Conservation (phyloP, 35 echinoderm and acorn worm species). For the Ophioderma brevispina region DNA sequence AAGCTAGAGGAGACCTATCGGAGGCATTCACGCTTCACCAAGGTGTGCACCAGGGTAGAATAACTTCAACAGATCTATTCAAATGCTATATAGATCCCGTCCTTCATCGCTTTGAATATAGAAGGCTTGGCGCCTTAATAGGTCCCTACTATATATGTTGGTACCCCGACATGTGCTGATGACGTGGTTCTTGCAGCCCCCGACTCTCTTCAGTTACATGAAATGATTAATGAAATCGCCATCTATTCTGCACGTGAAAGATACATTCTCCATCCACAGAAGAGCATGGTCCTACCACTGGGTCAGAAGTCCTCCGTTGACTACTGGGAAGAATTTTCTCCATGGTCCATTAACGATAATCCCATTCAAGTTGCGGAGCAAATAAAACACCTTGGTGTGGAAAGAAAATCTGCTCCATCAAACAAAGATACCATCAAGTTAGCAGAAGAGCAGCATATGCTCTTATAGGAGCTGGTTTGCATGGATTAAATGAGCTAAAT, state of each 20-base stretch:
- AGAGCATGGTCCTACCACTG: background rate
- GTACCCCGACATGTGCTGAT: background rate
- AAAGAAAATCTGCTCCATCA: background rate
- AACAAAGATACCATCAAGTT: background rate
- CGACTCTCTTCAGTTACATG: background rate
- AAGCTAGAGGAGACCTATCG: background rate
- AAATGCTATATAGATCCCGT: background rate
- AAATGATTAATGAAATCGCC: background rate
- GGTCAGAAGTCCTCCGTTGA: background rate
- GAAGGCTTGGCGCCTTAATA: background rate
- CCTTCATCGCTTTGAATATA: background rate
- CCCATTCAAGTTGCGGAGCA: background rate
- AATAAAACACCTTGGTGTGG: background rate
- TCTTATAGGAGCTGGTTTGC: background rate
- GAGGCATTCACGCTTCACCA: background rate
- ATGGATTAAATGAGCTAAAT: background rate
- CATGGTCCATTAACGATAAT: background rate
- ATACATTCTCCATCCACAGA: background rate
- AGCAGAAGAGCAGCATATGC: background rate
- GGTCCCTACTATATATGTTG: background rate
- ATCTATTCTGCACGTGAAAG: background rate
- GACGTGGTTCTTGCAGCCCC: background rate
- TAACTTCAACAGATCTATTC: background rate
- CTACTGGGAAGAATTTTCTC: background rate
- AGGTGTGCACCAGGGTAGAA: background rate